Evolutionary conservation across 2,797 vertebrate genomes (phyloP), one percentile per base, ranked within the genome.

Genomic region (Aplochiton taeniatus): DNA sequence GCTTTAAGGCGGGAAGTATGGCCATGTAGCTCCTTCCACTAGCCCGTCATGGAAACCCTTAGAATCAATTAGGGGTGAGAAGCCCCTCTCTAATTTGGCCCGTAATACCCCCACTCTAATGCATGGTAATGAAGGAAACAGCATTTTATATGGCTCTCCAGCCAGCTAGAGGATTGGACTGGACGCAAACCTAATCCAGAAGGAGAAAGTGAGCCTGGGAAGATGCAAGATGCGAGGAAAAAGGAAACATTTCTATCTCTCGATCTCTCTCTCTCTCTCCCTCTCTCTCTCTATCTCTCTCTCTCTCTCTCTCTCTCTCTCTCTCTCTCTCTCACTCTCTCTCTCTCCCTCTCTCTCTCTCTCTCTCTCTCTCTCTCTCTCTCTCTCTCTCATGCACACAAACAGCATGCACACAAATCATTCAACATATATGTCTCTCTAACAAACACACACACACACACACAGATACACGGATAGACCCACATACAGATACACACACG

Each of bases 21-120:
- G 31, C 31, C 11, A 1, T 12, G 62, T 59, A 50, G 70, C 77
- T 82, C 71, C 70, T 75, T 73, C 56, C 44, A 56, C 44, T 45
- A 81, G 49, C 72, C 77, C 70, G 57, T 65, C 44, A 1, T 52
- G 63, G 63, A 54, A 79, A 83, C 81, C 85, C 85, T 88, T 87
- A 87, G 78, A 91, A 81, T 79, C 82, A 90, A 92, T 92, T 89
- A 90, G 52, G 72, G 31, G 3, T 31, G 31, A 31, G 31, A 31
- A 31, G 79, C 70, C 86, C 82, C 47, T 4, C 66, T 87, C 75
- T 83, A 84, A 84, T 89, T 82, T 87, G 65, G 72, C 69, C 74
- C 53, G 76, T 79, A 82, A 83, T 82, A 80, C 83, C 81, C 75
- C 72, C 61, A 61, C 58, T 63, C 69, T 83, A 85, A 88, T 84